Conservation (phyloP, 2,113 vertebrate species). For the Xyliphius kryptos region DNA sequence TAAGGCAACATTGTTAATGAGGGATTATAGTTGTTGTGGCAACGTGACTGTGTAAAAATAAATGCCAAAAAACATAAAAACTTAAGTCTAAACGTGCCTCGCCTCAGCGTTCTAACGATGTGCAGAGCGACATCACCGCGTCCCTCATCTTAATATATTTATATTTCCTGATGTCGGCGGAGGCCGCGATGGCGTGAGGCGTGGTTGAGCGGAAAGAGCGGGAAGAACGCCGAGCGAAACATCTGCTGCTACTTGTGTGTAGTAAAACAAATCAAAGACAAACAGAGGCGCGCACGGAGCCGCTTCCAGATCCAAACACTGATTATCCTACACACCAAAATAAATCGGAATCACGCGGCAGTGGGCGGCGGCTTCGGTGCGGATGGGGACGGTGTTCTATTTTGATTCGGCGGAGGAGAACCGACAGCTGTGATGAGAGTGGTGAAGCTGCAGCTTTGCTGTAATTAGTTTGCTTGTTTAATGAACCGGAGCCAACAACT, state of each 20-base stretch:
- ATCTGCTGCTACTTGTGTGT: slow-evolving; percentile 40
- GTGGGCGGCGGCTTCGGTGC: not conserved
- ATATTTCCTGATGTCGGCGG: slow-evolving; percentile 30
- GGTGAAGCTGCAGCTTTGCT: slow-evolving; percentile 8
- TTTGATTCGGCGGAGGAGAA: not conserved
- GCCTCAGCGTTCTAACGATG: slow-evolving; percentile 35
- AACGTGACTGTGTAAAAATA: too few species aligned
- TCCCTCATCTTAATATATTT: slow-evolving; percentile 39
- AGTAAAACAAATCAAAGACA: slow-evolving; percentile 7
- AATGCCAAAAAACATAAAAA: too few species aligned
- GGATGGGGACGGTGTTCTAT: not conserved
- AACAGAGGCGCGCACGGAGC: not conserved
- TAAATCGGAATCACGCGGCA: not conserved
- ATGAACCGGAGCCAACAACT: slow-evolving; percentile 15
- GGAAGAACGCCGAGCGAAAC: slow-evolving; percentile 30
- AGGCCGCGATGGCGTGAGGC: slow-evolving; percentile 25
- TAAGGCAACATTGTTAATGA: too few species aligned
- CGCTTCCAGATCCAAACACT: not conserved
- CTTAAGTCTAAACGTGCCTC: slow-evolving; percentile 14
- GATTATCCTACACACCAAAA: not conserved
- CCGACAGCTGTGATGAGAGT: slow-evolving; percentile 8
- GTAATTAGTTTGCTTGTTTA: slow-evolving; percentile 26
- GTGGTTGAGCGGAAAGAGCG: not conserved
- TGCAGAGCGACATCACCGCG: slow-evolving; percentile 35
- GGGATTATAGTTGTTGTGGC: too few species aligned